Evolutionary conservation across 2,113 vertebrate genomes (phyloP).

Genomic region (Petrocephalus zakoni): DNA sequence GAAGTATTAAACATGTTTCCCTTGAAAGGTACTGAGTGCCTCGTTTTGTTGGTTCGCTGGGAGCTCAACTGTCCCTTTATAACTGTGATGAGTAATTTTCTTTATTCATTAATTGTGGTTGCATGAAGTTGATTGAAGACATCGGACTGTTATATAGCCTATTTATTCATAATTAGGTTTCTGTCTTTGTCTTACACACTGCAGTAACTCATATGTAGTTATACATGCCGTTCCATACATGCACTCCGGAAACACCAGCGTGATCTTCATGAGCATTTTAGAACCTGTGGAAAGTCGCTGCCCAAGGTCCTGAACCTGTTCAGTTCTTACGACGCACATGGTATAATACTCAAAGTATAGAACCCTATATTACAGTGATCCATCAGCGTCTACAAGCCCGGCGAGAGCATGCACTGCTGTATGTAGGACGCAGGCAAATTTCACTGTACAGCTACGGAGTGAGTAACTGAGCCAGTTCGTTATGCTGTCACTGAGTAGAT

Average conservation of each 20-base stretch:
- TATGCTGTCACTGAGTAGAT: not conserved
- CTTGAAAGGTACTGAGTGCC: not conserved
- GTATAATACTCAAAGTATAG: not conserved
- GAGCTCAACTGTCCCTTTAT: not conserved
- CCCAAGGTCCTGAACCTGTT: not conserved
- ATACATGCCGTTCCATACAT: not conserved
- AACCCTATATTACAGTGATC: not conserved
- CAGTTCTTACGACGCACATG: not conserved
- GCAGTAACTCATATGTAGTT: not conserved
- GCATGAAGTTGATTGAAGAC: no score
- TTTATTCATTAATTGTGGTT: no score
- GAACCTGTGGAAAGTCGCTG: not conserved
- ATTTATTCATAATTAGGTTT: no score
- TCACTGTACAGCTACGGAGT: not conserved
- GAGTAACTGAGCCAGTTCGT: not conserved
- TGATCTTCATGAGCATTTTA: not conserved
- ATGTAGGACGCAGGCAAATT: not conserved
- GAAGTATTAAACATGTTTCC: not conserved
- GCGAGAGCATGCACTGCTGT: not conserved
- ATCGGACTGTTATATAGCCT: no score
- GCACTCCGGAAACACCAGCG: not conserved
- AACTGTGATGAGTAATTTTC: no score
- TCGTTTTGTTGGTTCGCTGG: not conserved
- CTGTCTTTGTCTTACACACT: no score
- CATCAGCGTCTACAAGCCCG: not conserved